Evolutionary conservation across 2,797 vertebrate genomes (phyloP).

Genomic region (Semaprochilodus insignis): DNA sequence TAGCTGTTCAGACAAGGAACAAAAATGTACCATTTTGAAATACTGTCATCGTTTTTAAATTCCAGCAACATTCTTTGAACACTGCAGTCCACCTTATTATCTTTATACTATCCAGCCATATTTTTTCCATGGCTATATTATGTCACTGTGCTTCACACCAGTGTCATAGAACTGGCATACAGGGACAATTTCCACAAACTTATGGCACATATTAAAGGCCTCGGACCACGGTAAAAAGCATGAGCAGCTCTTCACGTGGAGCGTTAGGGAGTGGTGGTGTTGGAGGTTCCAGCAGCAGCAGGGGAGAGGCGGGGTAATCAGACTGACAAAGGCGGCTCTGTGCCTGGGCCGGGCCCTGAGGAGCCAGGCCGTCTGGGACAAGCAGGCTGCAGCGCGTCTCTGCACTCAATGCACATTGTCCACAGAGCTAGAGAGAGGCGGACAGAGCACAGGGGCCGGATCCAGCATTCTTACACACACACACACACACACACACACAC

Average conservation of each 20-base stretch:
- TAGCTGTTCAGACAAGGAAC: too few species aligned
- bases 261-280: conserved; percentile 57
- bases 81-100: too few species aligned
- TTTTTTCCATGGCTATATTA: too few species aligned
- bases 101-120: too few species aligned
- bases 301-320: conserved; percentile 94
- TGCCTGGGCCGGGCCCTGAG: conserved; percentile 90
- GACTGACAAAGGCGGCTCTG: conserved; percentile 99
- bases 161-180: too few species aligned
- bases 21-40: too few species aligned
- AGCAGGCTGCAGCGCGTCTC: conserved; percentile 90
- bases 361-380: conserved; percentile 99
- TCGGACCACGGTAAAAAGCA: neutral
- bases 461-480: conserved; percentile 77
- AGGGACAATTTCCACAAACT: neutral
- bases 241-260: conserved; percentile 34
- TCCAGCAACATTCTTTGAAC: too few species aligned
- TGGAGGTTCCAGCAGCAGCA: conserved; percentile 80
- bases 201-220: too few species aligned
- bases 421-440: conserved; percentile 66
- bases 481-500: conserved; percentile 49
- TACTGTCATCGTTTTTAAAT: too few species aligned
- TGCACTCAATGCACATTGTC: conserved; percentile 94
- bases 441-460: conserved; percentile 73
- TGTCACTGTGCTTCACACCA: too few species aligned